phyloP scores from a whole-genome alignment of 2,113 vertebrate species.

The Perca schrenkii region DNA sequence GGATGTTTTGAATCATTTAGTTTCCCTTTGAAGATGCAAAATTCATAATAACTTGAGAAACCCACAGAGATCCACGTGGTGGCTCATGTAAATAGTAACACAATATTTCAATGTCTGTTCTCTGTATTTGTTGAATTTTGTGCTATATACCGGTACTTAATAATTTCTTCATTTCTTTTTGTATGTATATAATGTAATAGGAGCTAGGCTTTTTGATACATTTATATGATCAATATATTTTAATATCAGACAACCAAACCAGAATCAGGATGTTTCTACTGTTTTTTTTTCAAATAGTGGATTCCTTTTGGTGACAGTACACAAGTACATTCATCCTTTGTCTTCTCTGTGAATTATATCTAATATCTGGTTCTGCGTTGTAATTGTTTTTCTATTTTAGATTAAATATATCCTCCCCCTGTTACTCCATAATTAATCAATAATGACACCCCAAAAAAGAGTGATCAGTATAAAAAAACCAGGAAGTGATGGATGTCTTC shows the following conservation, averaged over 20 bases:
- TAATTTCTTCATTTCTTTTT: neutral
- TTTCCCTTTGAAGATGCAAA: neutral
- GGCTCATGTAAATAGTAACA: no score
- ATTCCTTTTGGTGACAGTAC: neutral
- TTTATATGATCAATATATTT: no score
- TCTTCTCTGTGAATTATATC: neutral
- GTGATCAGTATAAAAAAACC: neutral
- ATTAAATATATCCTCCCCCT: neutral
- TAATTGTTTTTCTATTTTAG: neutral
- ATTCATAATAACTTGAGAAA: neutral
- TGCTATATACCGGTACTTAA: neutral
- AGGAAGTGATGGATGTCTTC: neutral
- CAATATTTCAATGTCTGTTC: neutral
- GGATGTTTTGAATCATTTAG: neutral
- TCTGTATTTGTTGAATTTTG: neutral
- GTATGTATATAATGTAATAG: no score
- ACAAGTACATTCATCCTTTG: no score
- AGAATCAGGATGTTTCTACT: neutral
- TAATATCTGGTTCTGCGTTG: neutral
- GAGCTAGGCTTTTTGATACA: no score
- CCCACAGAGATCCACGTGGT: neutral
- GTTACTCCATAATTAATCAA: neutral
- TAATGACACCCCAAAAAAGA: neutral
- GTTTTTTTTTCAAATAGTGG: neutral
- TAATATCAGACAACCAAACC: neutral